These are phyloP conservation scores for Stenolophus ochropezus DNA, from an alignment of 2,888 invertebrate species.

Conservation along the genomic window DNA sequence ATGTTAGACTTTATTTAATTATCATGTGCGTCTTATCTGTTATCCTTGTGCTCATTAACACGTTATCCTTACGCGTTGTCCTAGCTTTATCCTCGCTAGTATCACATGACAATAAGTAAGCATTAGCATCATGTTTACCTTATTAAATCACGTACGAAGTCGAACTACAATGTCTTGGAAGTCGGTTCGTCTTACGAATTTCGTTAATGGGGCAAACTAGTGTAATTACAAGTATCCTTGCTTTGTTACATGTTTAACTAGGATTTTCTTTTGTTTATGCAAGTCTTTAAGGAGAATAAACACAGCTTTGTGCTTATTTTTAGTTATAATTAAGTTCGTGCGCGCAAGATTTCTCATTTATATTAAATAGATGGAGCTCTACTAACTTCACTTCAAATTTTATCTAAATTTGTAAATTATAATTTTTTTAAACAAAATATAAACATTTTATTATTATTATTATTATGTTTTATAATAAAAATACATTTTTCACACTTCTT, in stretches of 20 bases:
- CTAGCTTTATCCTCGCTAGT: neutral
- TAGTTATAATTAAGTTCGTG: neutral
- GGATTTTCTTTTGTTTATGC: neutral
- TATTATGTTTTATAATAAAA: too few relatives aligned
- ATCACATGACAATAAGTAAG: slow-evolving; percentile 2
- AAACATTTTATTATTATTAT: too few relatives aligned
- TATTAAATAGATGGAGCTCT: too few relatives aligned
- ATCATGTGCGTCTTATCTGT: too few relatives aligned
- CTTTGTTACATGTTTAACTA: neutral
- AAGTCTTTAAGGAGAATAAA: neutral
- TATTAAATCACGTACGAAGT: neutral
- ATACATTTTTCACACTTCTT: too few relatives aligned
- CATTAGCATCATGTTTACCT: neutral
- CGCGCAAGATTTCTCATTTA: too few relatives aligned
- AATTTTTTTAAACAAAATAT: too few relatives aligned
- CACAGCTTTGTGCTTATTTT: neutral
- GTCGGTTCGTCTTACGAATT: slow-evolving; percentile 7
- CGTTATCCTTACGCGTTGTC: too few relatives aligned
- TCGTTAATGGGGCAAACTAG: slow-evolving; percentile 27
- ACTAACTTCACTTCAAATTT: too few relatives aligned
- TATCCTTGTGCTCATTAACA: too few relatives aligned
- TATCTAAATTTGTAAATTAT: too few relatives aligned
- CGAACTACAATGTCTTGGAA: slow-evolving; percentile 3
- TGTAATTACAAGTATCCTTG: neutral
- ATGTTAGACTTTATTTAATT: too few relatives aligned